Percentiles rank a stretch among this genome's conserved stretches.
phyloP scores from a whole-genome alignment of 1,140 invertebrate species.

The Uloborus diversus region DNA sequence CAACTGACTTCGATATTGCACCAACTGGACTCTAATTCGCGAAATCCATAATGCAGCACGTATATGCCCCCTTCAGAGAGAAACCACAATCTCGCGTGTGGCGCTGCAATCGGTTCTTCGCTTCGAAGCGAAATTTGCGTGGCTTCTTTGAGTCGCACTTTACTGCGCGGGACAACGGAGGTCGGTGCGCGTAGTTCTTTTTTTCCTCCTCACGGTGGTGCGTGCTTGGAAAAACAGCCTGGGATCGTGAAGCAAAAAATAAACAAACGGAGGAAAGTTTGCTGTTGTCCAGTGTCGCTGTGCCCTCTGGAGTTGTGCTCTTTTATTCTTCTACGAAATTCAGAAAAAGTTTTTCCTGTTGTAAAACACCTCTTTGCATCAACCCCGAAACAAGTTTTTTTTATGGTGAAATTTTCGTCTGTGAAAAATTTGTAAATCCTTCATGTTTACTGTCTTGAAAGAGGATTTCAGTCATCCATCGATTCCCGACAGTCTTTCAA shows the following conservation, averaged over 20 bases:
- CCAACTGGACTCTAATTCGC: too few species aligned
- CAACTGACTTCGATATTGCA: too few species aligned
- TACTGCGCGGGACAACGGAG: slow-evolving; percentile 38
- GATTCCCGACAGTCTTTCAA: too few species aligned
- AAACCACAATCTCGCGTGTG: slow-evolving; percentile 22
- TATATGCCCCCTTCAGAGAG: too few species aligned
- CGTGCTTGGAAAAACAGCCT: background rate
- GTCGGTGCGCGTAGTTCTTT: slow-evolving; percentile 28
- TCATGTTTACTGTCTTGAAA: too few species aligned
- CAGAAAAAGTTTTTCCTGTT: background rate
- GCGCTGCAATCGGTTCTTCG: slow-evolving; percentile 32
- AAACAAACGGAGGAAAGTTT: background rate
- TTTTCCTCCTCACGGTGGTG: background rate
- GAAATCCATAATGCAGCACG: too few species aligned
- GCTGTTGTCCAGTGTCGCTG: background rate
- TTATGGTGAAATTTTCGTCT: too few species aligned
- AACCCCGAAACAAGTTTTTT: too few species aligned
- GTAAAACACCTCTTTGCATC: too few species aligned
- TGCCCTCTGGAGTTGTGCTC: background rate
- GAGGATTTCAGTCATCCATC: too few species aligned
- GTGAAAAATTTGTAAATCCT: too few species aligned
- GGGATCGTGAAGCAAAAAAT: background rate
- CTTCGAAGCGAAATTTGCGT: slow-evolving; percentile 6
- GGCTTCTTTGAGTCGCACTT: slow-evolving; percentile 34
- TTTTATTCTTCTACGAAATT: background rate